These are phyloP conservation scores for Geophilus truncorum DNA, from an alignment of 2,888 invertebrate genomes.

Conservation along the genomic window DNA sequence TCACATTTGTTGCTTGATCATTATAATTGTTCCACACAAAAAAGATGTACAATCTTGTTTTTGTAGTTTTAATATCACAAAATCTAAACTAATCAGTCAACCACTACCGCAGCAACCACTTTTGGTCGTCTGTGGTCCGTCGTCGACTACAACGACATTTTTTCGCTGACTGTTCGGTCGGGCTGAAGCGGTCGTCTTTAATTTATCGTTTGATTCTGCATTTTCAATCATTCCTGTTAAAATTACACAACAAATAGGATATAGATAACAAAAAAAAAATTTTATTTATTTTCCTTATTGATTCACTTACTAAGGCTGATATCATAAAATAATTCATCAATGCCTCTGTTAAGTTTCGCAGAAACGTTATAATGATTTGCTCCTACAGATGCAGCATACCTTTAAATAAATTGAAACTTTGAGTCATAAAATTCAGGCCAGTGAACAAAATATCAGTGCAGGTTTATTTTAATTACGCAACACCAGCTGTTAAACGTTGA, in stretches of 20 bases:
- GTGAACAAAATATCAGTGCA: too few species aligned
- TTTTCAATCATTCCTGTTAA: slow-evolving; percentile 58
- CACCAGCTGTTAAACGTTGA: neutral
- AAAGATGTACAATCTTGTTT: neutral
- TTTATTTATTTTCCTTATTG: neutral
- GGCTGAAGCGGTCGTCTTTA: slow-evolving; percentile 41
- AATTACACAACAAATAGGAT: slow-evolving; percentile 39
- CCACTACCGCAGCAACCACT: slow-evolving; percentile 41
- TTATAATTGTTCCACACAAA: neutral
- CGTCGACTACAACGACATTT: slow-evolving; percentile 43
- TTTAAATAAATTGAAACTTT: slow-evolving; percentile 52
- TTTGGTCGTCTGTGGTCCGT: slow-evolving; percentile 40
- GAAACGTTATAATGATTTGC: slow-evolving; percentile 90
- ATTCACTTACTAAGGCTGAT: slow-evolving; percentile 58
- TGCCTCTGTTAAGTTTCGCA: slow-evolving; percentile 84
- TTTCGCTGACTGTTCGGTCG: slow-evolving; percentile 36
- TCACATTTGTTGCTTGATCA: neutral
- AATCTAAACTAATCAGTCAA: neutral
- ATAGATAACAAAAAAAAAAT: neutral
- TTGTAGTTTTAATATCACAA: neutral
- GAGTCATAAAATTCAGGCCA: too few species aligned
- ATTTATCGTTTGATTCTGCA: slow-evolving; percentile 45
- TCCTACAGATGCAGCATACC: slow-evolving; percentile 84
- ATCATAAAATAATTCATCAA: slow-evolving; percentile 83
- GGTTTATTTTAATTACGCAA: neutral